phyloP scores from a whole-genome alignment of 1,140 invertebrate genomes.

The Gonioctena quinquepunctata region DNA sequence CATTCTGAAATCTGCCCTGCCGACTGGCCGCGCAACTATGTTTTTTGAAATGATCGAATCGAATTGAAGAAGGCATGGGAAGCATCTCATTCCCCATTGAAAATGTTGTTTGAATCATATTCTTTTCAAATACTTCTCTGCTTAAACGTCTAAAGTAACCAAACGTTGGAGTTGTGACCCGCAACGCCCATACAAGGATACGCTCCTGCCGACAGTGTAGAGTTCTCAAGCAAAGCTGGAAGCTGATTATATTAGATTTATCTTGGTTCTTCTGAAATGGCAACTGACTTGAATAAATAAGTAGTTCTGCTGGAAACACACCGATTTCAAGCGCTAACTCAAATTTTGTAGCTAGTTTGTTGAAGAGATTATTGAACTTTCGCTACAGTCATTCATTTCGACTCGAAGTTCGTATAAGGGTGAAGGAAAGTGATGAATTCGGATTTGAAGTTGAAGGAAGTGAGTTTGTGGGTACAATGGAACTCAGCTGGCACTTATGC shows the following conservation, averaged over 20 bases:
- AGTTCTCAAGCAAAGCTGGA: background rate
- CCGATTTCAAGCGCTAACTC: conserved; percentile 6
- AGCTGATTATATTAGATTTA: conserved; percentile 21
- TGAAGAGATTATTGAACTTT: conserved; percentile 16
- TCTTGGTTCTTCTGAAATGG: conserved; percentile 11
- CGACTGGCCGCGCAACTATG: no score
- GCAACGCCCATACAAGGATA: no score
- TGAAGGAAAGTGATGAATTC: background rate
- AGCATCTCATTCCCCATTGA: no score
- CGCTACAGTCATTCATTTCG: conserved; percentile 7
- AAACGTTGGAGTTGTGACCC: no score
- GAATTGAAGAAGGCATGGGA: no score
- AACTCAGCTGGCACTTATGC: background rate
- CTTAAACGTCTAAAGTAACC: no score
- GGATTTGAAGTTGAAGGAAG: background rate
- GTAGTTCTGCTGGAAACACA: conserved; percentile 3
- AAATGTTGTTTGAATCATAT: no score
- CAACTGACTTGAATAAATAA: conserved; percentile 17
- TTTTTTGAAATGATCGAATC: no score
- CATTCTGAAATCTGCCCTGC: no score
- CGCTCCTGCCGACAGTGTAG: background rate
- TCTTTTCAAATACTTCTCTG: no score
- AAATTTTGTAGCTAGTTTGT: conserved; percentile 20
- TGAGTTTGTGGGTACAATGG: background rate
- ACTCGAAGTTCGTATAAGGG: background rate